phyloP scores from a whole-genome alignment of 2,888 invertebrate species.

The Torymus texanus region DNA sequence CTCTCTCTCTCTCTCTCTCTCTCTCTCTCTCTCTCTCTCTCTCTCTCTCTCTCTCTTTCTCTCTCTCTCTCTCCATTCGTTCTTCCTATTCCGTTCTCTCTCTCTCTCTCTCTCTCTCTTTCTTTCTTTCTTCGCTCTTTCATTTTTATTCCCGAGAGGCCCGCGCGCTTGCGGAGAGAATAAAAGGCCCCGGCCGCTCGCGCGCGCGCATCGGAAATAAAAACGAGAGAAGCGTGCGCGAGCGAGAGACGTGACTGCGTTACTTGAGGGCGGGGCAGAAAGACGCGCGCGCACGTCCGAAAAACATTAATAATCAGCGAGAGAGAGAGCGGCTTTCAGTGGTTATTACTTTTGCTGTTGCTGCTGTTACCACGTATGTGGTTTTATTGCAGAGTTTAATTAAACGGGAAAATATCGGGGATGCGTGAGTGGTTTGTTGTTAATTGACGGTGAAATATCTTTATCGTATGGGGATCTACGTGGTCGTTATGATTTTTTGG shows the following conservation, averaged over 20 bases:
- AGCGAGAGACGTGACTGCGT: slow-evolving; percentile 53
- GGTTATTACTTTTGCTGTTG: slow-evolving; percentile 15
- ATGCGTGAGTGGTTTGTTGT: not conserved
- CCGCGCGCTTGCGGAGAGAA: slow-evolving; percentile 42
- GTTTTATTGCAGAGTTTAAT: slow-evolving; percentile 45
- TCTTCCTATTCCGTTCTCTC: not conserved
- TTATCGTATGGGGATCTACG: not conserved
- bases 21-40: no score
- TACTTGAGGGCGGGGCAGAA: slow-evolving; percentile 56
- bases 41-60: no score
- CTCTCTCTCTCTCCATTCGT: not conserved
- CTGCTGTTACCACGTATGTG: no score
- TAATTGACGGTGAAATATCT: slow-evolving; percentile 47
- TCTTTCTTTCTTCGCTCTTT: slow-evolving; percentile 16
- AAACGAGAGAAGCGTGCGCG: slow-evolving; percentile 51
- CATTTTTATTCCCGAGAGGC: slow-evolving; percentile 43
- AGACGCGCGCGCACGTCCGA: slow-evolving; percentile 45
- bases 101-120: no score
- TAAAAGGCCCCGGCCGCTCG: slow-evolving; percentile 42
- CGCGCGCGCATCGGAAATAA: slow-evolving; percentile 49
- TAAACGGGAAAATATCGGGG: slow-evolving; percentile 39
- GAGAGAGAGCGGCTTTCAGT: slow-evolving; percentile 46
- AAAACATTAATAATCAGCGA: slow-evolving; percentile 53
- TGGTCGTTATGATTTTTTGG: no score
- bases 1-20: no score